Evolutionary conservation across 2,888 invertebrate genomes (phyloP).

Genomic region (Philaethria dido): DNA sequence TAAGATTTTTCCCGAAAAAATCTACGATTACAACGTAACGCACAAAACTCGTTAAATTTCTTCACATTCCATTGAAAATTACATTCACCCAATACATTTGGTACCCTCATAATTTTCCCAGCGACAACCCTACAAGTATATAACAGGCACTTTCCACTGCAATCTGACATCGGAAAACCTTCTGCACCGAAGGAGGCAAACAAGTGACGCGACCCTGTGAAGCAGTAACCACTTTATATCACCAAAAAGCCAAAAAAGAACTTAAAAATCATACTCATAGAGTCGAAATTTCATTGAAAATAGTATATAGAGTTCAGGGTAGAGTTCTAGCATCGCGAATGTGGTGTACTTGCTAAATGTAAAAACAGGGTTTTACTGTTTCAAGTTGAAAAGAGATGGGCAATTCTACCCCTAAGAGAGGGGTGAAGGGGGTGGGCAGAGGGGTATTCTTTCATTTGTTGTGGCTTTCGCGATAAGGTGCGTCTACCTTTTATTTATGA

Average conservation of each 20-base stretch:
- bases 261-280: slow-evolving; percentile 49
- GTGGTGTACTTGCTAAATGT: slow-evolving; percentile 82
- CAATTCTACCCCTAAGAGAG: slow-evolving; percentile 45
- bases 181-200: slow-evolving; percentile 74
- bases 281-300: slow-evolving; percentile 44
- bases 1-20: background rate
- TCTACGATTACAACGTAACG: background rate
- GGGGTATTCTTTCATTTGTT: slow-evolving; percentile 76
- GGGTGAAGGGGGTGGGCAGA: slow-evolving; percentile 44
- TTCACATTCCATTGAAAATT: slow-evolving; percentile 12
- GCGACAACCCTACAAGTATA: slow-evolving; percentile 46
- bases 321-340: slow-evolving; percentile 50
- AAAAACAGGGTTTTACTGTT: slow-evolving; percentile 73
- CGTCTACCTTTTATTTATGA: slow-evolving; percentile 81
- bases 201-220: slow-evolving; percentile 70
- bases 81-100: slow-evolving; percentile 13
- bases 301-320: slow-evolving; percentile 2
- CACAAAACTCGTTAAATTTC: background rate
- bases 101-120: slow-evolving; percentile 21
- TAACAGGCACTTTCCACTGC: slow-evolving; percentile 50
- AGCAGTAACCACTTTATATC: slow-evolving; percentile 56
- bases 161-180: slow-evolving; percentile 67
- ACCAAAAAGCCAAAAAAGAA: slow-evolving; percentile 43
- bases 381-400: slow-evolving; percentile 47
- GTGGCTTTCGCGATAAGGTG: slow-evolving; percentile 74